Evolutionary conservation across 1,140 invertebrate genomes (phyloP), one percentile per base, ranked within the genome.

Genomic region (Monomorium pharaonis): DNA sequence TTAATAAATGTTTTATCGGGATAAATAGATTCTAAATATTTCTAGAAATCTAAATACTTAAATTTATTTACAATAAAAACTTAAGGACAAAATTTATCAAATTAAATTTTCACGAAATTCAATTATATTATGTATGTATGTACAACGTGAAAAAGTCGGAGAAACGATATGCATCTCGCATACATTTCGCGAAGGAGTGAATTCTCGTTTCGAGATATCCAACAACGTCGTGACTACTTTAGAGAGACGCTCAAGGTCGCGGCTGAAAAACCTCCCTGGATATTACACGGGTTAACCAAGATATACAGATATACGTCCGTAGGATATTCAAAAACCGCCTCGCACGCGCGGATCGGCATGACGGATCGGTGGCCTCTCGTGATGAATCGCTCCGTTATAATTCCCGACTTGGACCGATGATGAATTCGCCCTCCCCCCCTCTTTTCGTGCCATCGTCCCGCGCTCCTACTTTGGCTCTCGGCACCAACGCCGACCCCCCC

Each of bases 331-430:
- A 92, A 90, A 91, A 90, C n/a, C 78, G 88, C 69, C 83, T 65
- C 90, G 89, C 89, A 89, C 86, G 89, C 91, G 91, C 90, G 90
- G 91, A 91, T 92, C 91, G 87, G 89, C 89, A 95, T 95, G 94
- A 94, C 94, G 93, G 93, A 94, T 95, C 93, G 93, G 93, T 88
- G 85, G 86, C 87, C 89, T 81, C 92, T 89, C 87, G 90, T 95
- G 94, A 95, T 95, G 93, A 94, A 95, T 94, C 94, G 93, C 92
- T 89, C 91, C 91, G 93, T 93, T 94, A 93, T 94, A 93, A 94
- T 94, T 94, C 91, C 88, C 92, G 93, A 92, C 93, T 94, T 90
- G 92, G 89, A 93, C 93, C 91, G 92, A 94, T 94, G 94, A 94
- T 94, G 92, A 94, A 94, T 94, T 92, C 91, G 80, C 75, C 88